A percentile compares a stretch with the other conserved stretches of the same genome.
Conservation (phyloP, 2,888 invertebrate species). For the Dicranocentrus wangi region DNA sequence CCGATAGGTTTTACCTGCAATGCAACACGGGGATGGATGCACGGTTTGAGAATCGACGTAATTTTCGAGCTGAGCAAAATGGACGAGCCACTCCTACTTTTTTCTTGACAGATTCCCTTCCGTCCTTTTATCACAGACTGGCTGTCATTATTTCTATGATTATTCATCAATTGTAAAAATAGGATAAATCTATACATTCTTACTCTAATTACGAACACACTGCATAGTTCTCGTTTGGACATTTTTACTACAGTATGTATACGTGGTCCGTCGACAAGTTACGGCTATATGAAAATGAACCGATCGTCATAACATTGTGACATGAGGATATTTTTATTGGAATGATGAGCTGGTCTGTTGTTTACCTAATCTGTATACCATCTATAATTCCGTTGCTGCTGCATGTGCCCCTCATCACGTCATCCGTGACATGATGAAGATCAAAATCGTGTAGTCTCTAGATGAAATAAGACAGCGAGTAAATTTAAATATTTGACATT, state of each 20-base stretch:
- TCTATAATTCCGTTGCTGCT: slow-evolving; percentile 35
- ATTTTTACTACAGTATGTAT: too few species aligned
- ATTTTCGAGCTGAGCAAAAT: slow-evolving; percentile 1
- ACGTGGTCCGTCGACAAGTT: too few species aligned
- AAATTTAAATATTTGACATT: slow-evolving; percentile 60
- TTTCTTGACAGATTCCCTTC: slow-evolving; percentile 51
- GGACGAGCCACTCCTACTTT: slow-evolving; percentile 44
- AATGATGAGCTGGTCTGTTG: slow-evolving; percentile 40
- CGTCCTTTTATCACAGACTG: slow-evolving; percentile 34
- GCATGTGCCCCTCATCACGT: slow-evolving; percentile 50
- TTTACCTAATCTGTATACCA: slow-evolving; percentile 29
- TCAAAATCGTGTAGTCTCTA: slow-evolving; percentile 39
- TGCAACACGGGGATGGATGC: too few species aligned
- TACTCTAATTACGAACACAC: background rate
- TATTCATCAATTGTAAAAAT: background rate
- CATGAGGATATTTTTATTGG: slow-evolving; percentile 44
- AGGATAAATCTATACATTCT: background rate
- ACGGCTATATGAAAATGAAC: too few species aligned
- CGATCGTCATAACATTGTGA: slow-evolving; percentile 53
- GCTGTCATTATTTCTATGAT: slow-evolving; percentile 58
- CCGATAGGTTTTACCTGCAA: too few species aligned
- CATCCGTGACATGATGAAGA: slow-evolving; percentile 59
- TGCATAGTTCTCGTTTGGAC: too few species aligned
- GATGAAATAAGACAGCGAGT: slow-evolving; percentile 49
- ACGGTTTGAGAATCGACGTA: background rate